Evolutionary conservation across 1,140 invertebrate species (phyloP), one percentile per base, ranked within the genome.

Genomic region (Apis laboriosa): DNA sequence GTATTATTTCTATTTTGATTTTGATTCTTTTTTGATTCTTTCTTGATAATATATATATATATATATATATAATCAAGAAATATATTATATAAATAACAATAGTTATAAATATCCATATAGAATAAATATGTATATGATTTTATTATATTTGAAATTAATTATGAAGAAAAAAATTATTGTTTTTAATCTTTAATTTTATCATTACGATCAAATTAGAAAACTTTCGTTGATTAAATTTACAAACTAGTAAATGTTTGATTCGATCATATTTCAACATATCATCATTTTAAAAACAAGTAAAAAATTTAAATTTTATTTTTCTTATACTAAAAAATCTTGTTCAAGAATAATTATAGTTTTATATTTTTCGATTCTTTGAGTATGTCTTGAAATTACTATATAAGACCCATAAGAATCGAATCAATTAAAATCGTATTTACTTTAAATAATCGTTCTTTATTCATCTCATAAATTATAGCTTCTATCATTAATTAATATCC

Each of bases 361-460:
- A 1, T 58, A 43, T 53, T 9, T 70, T 71, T 61, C 17, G 11
- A 13, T 70, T 11, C 24, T 19, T 55, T 19, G 9, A 28, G 5
- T 17, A 55, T 24, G 2, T 1, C 24, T 21, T n/a, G 8, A 28
- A 43, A 76, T 17, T 68, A 58, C 72, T n/a, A 55, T 63, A 43
- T 76, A 34, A 75, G 43, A 53, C 34, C 7, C n/a, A n/a, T 12
- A 43, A 55, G 72, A 60, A 19, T n/a, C 2, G 64, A 49, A 77
- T 77, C 64, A 77, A 77, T 77, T 68, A n/a, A 24, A 49, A 77
- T 58, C 9, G 34, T 63, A 56, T 81, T 81, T 81, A 58, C 61
- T 51, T 68, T 49, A 12, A 7, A 9, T 17, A 78, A 15, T 21
- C 13, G 11, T 61, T 15, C 34, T 73, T 58, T 58, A 28, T 73